These are phyloP conservation scores for Actenoides lindsayi DNA, from an alignment of 2,113 vertebrate genomes.

Conservation along the genomic window DNA sequence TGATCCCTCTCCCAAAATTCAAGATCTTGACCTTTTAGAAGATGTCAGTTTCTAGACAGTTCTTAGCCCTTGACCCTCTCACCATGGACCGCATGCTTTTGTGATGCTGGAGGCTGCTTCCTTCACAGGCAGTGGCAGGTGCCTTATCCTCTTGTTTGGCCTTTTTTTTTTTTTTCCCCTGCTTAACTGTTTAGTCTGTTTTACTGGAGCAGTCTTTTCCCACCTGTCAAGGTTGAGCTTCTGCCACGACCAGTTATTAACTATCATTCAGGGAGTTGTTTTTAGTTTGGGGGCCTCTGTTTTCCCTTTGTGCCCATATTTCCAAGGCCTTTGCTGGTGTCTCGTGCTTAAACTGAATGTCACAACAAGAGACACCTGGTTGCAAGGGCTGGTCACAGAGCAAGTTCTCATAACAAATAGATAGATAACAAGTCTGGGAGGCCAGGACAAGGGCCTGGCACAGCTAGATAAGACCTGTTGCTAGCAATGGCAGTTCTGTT, in stretches of 20 bases:
- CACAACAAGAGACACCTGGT: neutral
- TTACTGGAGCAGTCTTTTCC: neutral
- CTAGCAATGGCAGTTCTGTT: neutral
- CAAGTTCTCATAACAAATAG: neutral
- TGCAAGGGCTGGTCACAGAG: neutral
- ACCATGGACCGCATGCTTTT: neutral
- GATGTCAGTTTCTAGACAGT: neutral
- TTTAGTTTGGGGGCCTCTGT: neutral
- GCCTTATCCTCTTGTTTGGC: neutral
- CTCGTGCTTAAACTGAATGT: neutral
- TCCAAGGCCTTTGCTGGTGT: constrained; percentile 16
- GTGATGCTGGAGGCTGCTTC: neutral
- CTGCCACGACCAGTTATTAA: neutral
- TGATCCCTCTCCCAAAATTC: neutral
- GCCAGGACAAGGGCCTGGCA: neutral
- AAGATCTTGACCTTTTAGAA: neutral
- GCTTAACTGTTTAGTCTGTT: constrained; percentile 9
- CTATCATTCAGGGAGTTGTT: neutral
- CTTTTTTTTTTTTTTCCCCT: neutral
- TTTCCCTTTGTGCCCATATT: neutral
- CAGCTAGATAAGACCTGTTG: neutral
- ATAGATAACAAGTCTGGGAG: neutral
- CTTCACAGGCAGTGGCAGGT: neutral
- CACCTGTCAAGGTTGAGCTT: neutral
- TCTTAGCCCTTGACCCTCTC: neutral